Percentiles rank a stretch among this genome's conserved stretches.
These are phyloP conservation scores for Parambassis ranga DNA, from an alignment of 2,797 vertebrate species.

Conservation along the genomic window DNA sequence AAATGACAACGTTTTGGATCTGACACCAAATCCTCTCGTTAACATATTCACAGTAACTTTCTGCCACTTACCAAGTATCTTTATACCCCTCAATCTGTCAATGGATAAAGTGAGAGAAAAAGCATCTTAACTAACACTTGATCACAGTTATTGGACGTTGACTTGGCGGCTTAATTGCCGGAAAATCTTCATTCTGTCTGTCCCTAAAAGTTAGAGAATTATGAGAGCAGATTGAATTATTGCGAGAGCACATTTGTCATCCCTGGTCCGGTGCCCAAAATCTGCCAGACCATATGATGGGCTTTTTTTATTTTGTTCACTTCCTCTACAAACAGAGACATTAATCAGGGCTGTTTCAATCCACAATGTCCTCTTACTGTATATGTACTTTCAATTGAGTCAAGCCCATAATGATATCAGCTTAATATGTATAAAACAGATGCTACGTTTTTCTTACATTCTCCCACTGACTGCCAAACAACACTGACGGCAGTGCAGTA, in stretches of 20 bases:
- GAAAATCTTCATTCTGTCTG: constrained; percentile 81
- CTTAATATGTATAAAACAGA: constrained; percentile 57
- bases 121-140: constrained; percentile 82
- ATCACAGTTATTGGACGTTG: constrained; percentile 81
- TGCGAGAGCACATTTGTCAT: constrained; percentile 88
- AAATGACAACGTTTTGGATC: constrained; percentile 72
- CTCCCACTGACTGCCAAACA: constrained; percentile 54
- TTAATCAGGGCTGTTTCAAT: constrained; percentile 71
- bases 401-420: constrained; percentile 52
- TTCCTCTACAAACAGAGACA: constrained; percentile 82
- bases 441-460: constrained; percentile 45
- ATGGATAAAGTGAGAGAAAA: constrained; percentile 78
- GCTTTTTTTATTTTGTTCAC: constrained; percentile 85
- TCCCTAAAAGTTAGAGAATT: constrained; percentile 88
- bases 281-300: constrained; percentile 90
- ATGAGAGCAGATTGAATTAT: constrained; percentile 89
- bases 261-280: constrained; percentile 85
- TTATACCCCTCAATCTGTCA: constrained; percentile 83
- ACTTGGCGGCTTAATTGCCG: constrained; percentile 83
- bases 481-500: constrained; percentile 20
- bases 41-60: constrained; percentile 83
- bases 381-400: constrained; percentile 50
- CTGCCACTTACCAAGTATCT: constrained; percentile 80
- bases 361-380: constrained; percentile 63
- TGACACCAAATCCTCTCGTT: constrained; percentile 69